Percentiles rank a stretch among this genome's conserved stretches.
Conservation (phyloP, 2,797 vertebrate genomes). For the Pangasius sanitwongsei region DNA sequence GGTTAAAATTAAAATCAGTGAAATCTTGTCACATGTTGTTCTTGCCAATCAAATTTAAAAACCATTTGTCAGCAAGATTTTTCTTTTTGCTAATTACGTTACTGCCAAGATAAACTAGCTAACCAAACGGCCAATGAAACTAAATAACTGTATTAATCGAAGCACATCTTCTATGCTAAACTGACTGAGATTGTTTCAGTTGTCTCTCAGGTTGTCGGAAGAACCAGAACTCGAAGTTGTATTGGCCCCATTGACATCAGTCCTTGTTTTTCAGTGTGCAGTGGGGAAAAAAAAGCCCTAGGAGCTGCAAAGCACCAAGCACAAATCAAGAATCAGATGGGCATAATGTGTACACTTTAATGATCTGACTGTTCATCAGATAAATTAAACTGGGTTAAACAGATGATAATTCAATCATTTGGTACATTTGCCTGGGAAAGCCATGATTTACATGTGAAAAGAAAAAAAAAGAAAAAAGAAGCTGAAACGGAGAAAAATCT, state of each 20-base stretch:
- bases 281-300: not conserved
- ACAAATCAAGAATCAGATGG: constrained; percentile 8
- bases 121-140: not conserved
- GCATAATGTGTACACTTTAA: not conserved
- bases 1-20: not conserved
- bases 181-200: too few species aligned
- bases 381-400: constrained; percentile 28
- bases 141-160: not conserved
- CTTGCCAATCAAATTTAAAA: not conserved
- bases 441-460: constrained; percentile 15
- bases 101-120: not conserved
- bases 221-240: not conserved
- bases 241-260: too few species aligned
- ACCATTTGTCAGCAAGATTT: not conserved
- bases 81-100: not conserved
- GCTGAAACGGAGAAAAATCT: not conserved
- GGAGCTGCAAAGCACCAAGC: constrained; percentile 21
- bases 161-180: not conserved
- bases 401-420: constrained; percentile 18
- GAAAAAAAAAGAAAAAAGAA: not conserved
- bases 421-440: not conserved
- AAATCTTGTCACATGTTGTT: not conserved
- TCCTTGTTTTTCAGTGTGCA: not conserved
- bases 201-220: not conserved
- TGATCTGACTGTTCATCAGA: constrained; percentile 27